Evolutionary conservation across 2,113 vertebrate species (phyloP).

Genomic region (Ciconia stormi): DNA sequence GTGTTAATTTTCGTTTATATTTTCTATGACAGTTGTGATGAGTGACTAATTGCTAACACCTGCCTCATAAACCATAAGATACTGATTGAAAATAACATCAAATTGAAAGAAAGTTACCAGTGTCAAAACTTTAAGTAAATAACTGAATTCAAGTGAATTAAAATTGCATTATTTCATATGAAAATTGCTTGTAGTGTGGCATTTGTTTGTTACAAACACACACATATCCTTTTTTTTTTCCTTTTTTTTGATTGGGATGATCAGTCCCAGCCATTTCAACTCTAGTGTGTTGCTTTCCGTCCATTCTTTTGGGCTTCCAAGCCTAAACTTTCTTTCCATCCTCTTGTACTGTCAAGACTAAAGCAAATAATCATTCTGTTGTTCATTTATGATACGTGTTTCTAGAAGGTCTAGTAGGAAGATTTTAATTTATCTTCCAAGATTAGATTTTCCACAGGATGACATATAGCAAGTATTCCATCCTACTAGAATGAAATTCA

Average conservation of each 20-base stretch:
- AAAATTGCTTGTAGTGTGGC: background rate
- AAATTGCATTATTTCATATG: background rate
- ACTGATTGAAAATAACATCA: background rate
- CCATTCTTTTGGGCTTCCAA: background rate
- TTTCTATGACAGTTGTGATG: conserved; percentile 4
- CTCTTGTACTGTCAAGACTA: background rate
- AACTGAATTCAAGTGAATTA: background rate
- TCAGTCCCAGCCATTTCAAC: background rate
- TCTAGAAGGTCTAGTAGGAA: background rate
- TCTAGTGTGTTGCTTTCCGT: background rate
- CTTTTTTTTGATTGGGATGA: background rate
- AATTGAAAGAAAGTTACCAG: background rate
- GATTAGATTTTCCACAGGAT: background rate
- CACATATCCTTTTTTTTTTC: background rate
- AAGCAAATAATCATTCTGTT: background rate
- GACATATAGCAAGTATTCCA: background rate
- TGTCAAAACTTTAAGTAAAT: background rate
- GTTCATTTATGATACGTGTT: background rate
- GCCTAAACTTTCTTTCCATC: background rate
- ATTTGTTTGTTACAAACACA: background rate
- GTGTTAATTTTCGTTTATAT: conserved; percentile 25
- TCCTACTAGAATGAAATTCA: background rate
- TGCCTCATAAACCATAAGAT: background rate
- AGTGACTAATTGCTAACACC: conserved; percentile 37
- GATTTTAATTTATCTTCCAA: background rate